Evolutionary conservation across 2,797 vertebrate genomes (phyloP), one percentile per base, ranked within the genome.

Genomic region (Adelosebastes latens): DNA sequence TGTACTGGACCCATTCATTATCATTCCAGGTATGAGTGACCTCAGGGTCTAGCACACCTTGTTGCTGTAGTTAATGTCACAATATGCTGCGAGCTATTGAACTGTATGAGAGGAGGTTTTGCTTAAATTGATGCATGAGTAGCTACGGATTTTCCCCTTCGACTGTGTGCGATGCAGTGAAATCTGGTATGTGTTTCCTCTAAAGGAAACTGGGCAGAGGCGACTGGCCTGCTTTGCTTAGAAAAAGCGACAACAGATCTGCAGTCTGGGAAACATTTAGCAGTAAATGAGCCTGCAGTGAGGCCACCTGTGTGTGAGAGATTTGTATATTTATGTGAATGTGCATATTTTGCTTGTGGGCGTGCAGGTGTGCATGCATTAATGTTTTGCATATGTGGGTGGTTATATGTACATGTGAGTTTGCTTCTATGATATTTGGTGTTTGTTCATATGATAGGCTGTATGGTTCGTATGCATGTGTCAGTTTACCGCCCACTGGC

Each of bases 201-300:
- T 13, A 20, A 42, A 67, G 81, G 79, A 90, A 91, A 87, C 58
- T 89, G 77, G 75, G 85, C 81, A 87, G 31, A 62, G 61, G 63
- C 2, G 9, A 36, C n/a, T 0, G 9, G 25, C 2, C 2, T 4
- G 0, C 42, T 56, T 24, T 24, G n/a, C 78, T 67, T 11, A 34
- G 59, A 46, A 63, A 61, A 52, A n/a, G 12, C 2, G 14, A 60
- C 36, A 61, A 11, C 70, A 68, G 61, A 72, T 69, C 31, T 80
- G 52, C 20, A 77, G 66, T 83, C 69, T 73, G 82, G 79, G 59
- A 63, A 59, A 9, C 16, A 59, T 80, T 85, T 32, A 39, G 34
- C 27, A 25, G 65, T n/a, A 55, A 70, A 70, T 52, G 22, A 65
- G 36, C 53, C 52, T 63, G 22, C 49, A 71, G 53, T 79, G 2